These are phyloP conservation scores for Atta cephalotes DNA, from an alignment of 1,140 invertebrate species.

Conservation along the genomic window DNA sequence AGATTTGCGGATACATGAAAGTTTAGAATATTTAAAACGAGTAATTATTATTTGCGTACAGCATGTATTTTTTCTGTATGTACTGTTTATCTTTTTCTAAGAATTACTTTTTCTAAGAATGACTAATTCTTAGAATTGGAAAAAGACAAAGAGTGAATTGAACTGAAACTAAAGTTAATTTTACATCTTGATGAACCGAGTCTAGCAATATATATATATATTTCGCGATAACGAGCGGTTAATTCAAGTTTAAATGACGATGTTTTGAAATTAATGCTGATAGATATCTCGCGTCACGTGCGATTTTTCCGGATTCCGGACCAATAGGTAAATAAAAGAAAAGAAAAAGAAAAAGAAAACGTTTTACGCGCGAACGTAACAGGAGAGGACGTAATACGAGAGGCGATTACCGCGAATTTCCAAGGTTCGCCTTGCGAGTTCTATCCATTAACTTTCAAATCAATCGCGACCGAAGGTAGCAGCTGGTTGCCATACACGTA, in stretches of 20 bases:
- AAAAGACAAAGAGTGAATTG: too few species aligned
- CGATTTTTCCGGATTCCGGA: neutral
- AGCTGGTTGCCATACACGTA: neutral
- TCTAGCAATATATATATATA: neutral
- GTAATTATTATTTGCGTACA: too few species aligned
- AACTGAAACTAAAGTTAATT: too few species aligned
- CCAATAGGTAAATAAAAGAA: neutral
- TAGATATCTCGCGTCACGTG: neutral
- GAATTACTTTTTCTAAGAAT: too few species aligned
- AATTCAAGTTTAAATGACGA: constrained; percentile 8
- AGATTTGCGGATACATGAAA: too few species aligned
- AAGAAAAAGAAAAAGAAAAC: neutral
- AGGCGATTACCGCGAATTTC: constrained; percentile 19
- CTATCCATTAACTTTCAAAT: constrained; percentile 53
- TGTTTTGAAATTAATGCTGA: neutral
- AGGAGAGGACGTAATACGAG: neutral
- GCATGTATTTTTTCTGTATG: too few species aligned
- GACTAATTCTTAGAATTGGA: too few species aligned
- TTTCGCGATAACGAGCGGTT: neutral
- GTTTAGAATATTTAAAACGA: too few species aligned
- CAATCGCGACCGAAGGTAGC: constrained; percentile 39
- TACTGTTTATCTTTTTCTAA: too few species aligned
- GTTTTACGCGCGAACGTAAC: neutral
- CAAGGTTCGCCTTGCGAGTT: constrained; percentile 21
- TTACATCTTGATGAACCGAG: too few species aligned